Evolutionary conservation across 2,113 vertebrate genomes (phyloP).

Genomic region (Egretta garzetta): DNA sequence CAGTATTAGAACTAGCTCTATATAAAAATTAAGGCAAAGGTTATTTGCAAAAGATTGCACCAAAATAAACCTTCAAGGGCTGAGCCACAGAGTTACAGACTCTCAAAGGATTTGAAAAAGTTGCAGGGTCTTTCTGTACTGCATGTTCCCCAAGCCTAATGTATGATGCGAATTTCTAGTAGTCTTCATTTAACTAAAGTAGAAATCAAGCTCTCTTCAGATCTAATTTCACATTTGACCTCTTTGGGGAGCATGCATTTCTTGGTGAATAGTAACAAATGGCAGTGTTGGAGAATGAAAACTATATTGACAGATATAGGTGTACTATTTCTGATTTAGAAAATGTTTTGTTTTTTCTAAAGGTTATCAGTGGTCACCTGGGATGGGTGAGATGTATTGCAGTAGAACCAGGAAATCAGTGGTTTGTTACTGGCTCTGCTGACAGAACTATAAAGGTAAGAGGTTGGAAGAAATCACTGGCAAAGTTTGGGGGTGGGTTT

Average conservation of each 20-base stretch:
- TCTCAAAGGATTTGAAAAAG: background rate
- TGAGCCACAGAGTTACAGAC: fast-evolving
- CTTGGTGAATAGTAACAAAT: background rate
- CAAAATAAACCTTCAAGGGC: background rate
- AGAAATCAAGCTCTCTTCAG: background rate
- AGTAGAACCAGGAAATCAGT: slow-evolving; percentile 97
- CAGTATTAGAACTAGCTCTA: background rate
- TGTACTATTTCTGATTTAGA: background rate
- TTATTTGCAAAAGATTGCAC: background rate
- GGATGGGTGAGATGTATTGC: slow-evolving; percentile 97
- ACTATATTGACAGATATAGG: background rate
- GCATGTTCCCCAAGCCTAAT: background rate
- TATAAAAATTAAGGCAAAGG: background rate
- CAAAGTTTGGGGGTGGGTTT: fast-evolving
- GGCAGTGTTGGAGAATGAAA: background rate
- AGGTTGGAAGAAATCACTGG: background rate
- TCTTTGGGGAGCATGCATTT: background rate
- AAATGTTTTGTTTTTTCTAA: background rate
- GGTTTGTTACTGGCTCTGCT: slow-evolving; percentile 98
- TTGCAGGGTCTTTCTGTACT: background rate
- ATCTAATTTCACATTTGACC: background rate
- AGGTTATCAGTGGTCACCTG: slow-evolving; percentile 98
- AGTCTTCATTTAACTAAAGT: background rate
- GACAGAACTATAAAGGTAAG: slow-evolving; percentile 97
- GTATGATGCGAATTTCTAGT: background rate